These are phyloP conservation scores for Drosophila simulans DNA, from an alignment of 1,140 invertebrate genomes.

Conservation along the genomic window DNA sequence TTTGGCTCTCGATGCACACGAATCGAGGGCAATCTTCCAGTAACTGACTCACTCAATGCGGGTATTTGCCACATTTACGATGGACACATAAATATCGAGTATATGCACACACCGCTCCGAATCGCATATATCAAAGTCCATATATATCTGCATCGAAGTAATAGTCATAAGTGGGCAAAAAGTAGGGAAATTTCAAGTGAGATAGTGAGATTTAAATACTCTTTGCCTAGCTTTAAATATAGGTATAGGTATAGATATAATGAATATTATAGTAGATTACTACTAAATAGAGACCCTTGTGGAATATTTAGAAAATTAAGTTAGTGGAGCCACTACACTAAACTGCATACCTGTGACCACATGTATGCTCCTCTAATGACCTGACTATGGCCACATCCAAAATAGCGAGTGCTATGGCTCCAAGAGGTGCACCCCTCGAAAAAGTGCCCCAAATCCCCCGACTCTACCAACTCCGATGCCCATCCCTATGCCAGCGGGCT, in stretches of 20 bases:
- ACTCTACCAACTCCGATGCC: constrained; percentile 16
- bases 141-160: constrained; percentile 14
- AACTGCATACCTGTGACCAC: background rate
- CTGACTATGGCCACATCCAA: constrained; percentile 28
- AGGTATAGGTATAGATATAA: too few species aligned
- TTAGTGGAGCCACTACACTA: too few species aligned
- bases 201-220: constrained; percentile 7
- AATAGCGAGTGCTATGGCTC: constrained; percentile 30
- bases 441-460: background rate
- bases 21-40: constrained; percentile 39
- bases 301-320: too few species aligned
- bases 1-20: constrained; percentile 59
- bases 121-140: constrained; percentile 22
- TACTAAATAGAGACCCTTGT: too few species aligned
- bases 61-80: constrained; percentile 46
- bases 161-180: constrained; percentile 12
- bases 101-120: constrained; percentile 5
- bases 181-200: background rate
- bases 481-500: constrained; percentile 31
- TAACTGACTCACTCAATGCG: constrained; percentile 41
- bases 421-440: constrained; percentile 15
- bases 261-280: too few species aligned
- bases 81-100: constrained; percentile 39
- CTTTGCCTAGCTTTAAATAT: background rate
- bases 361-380: constrained; percentile 27